Percentiles rank a stretch among this genome's conserved stretches.
Evolutionary conservation across 2,113 vertebrate species (phyloP).

Genomic region (Stegastes partitus): DNA sequence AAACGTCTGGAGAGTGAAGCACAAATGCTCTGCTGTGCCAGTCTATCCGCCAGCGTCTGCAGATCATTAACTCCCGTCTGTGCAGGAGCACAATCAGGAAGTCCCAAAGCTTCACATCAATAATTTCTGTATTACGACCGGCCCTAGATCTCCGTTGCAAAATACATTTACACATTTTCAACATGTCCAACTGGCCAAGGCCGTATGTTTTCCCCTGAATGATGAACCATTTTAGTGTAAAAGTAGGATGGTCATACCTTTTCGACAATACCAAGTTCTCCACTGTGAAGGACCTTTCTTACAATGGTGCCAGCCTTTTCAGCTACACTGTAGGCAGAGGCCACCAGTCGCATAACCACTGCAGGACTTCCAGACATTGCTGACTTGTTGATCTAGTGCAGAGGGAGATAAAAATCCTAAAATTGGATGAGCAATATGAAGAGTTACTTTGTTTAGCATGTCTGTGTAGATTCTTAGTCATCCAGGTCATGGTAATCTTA

Average conservation of each 20-base stretch:
- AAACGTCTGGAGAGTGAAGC: conserved; percentile 91
- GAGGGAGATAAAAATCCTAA: not conserved
- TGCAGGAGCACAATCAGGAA: conserved; percentile 25
- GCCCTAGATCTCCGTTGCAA: too few relatives aligned
- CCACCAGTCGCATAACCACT: conserved; percentile 92
- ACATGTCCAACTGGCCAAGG: too few relatives aligned
- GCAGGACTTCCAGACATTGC: conserved; percentile 88
- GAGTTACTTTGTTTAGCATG: not conserved
- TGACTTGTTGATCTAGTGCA: conserved; percentile 10
- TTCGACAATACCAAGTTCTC: conserved; percentile 93
- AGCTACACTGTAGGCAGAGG: conserved; percentile 89
- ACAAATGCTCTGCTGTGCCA: conserved; percentile 95
- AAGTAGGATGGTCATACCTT: conserved; percentile 84
- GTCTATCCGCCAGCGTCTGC: conserved; percentile 95
- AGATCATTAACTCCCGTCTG: conserved; percentile 92
- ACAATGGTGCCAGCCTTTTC: conserved; percentile 92
- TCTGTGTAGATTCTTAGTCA: too few relatives aligned
- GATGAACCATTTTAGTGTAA: not conserved
- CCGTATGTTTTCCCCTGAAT: too few relatives aligned
- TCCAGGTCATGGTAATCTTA: too few relatives aligned
- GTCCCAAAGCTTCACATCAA: not conserved
- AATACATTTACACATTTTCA: too few relatives aligned
- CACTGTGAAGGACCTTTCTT: conserved; percentile 89
- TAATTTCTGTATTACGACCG: not conserved
- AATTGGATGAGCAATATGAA: not conserved